Base-by-base conservation (phyloP, 1,140 invertebrate species). In the Saccostrea echinata region DNA sequence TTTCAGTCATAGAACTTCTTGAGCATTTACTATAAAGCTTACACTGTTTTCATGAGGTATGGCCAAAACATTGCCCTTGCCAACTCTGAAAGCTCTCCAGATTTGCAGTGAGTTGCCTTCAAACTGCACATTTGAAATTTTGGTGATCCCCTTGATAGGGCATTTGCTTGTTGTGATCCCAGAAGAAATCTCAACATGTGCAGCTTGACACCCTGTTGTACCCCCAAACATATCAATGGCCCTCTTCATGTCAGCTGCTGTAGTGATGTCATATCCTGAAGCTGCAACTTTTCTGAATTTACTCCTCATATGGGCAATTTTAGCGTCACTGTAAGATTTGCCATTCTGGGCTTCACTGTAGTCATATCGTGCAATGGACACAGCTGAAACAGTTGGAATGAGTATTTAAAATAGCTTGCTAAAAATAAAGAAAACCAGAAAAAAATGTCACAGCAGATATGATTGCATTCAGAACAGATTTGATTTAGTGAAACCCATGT, bases 231-330 rank as follows among this genome's bases (percentile, higher is more conserved):
- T 6, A 86, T 30, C 53, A 52, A n/a, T n/a, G n/a, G n/a, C n/a
- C n/a, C n/a, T n/a, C n/a, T n/a, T n/a, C n/a, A n/a, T n/a, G n/a
- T n/a, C n/a, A n/a, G n/a, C n/a, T n/a, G n/a, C n/a, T n/a, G n/a
- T n/a, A n/a, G n/a, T n/a, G n/a, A n/a, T n/a, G n/a, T n/a, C n/a
- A n/a, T n/a, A n/a, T n/a, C n/a, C n/a, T n/a, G n/a, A n/a, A n/a
- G n/a, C n/a, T n/a, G n/a, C n/a, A n/a, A n/a, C n/a, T n/a, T n/a
- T n/a, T n/a, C n/a, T n/a, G n/a, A n/a, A n/a, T n/a, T n/a, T 87
- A 6, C 86, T 55, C 51, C 86, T 61, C 80, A 87, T 84, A 57
- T 87, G 86, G 35, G 86, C 86, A 64, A 87, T 87, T 21, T 87
- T 87, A 6, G 86, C 80, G 52, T 87, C 86, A 68, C 86, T 83